Evolutionary conservation across 2,797 vertebrate genomes (phyloP), one percentile per base, ranked within the genome.

Genomic region (Sebastolobus altivelis): DNA sequence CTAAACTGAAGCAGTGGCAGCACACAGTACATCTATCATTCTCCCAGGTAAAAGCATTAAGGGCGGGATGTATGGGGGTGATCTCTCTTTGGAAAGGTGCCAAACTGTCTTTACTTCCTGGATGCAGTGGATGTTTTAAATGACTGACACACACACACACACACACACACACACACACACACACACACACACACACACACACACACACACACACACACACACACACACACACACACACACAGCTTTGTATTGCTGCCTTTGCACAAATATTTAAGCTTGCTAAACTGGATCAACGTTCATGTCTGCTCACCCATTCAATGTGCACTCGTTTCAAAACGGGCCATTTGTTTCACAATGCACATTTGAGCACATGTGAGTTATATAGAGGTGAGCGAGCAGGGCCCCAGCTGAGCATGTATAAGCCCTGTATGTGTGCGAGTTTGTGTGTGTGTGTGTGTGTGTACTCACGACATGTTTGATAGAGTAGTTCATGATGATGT

Each of bases 401-500:
- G 35, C n/a, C 75, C 35, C 35, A 59, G 49, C 37, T 69, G 59
- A 72, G 40, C 56, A 67, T 40, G 31, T 61, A 11, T 29, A 33
- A 38, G 16, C 9, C 55, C 3, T 33, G 18, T 12, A 13, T 22
- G 4, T 46, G 6, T 73, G 9, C 40, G 2, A 72, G 22, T 65
- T 14, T 76, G 33, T 70, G 56, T 37, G 22, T 5, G 37, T 54
- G 31, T 65, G 18, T 76, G 33, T 70, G 56, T 37, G 22, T 5
- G 37, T 54, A 95, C 97, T 97, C 82, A 99, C 98, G 0, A 94
- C 83, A 68, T 99, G 98, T 91, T 98, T 99, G 80, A 99, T 96
- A 0, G 97, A 99, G 94, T 98, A 98, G 95, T 99, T 99, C 97
- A 99, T 99, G 94, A 99, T 99, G 96, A 99, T 99, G 94, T 97